A percentile compares a stretch with the other conserved stretches of the same genome.
Conservation (phyloP, 2,113 vertebrate genomes). For the Okapia johnstoni region DNA sequence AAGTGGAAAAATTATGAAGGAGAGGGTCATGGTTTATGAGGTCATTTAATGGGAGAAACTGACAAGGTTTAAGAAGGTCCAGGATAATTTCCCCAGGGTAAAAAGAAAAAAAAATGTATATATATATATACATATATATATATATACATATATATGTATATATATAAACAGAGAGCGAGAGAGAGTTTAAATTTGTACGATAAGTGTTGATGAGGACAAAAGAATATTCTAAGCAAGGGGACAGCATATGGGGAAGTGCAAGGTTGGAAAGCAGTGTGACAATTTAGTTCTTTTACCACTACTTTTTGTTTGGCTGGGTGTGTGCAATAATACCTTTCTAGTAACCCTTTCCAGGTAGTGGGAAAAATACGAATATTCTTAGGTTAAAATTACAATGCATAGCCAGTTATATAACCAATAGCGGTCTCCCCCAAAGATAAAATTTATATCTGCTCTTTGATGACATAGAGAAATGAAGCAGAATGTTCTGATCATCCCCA, state of each 20-base stretch:
- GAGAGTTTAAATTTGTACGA: neutral
- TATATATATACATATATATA: no score
- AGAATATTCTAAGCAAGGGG: neutral
- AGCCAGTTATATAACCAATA: neutral
- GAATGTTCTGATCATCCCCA: neutral
- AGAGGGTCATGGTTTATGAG: neutral
- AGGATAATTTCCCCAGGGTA: neutral
- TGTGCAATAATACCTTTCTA: neutral
- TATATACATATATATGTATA: neutral
- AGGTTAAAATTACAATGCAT: neutral
- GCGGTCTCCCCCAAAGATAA: neutral
- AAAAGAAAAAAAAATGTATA: neutral
- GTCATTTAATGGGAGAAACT: neutral
- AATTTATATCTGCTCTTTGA: conserved; percentile 41
- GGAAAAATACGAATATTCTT: neutral
- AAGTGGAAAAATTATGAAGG: neutral
- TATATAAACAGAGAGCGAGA: neutral
- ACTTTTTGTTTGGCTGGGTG: neutral
- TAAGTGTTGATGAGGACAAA: neutral
- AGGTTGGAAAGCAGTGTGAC: neutral
- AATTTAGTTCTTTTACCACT: neutral
- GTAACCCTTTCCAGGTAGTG: neutral
- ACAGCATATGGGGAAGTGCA: rapidly evolving
- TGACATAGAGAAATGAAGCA: neutral
- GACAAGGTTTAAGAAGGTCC: neutral